A percentile compares a stretch with the other conserved stretches of the same genome.
These are phyloP conservation scores for Nemopilema nomurai DNA, from an alignment of 30 jellyfish, hydroid and myxozoan genomes.

Conservation along the genomic window DNA sequence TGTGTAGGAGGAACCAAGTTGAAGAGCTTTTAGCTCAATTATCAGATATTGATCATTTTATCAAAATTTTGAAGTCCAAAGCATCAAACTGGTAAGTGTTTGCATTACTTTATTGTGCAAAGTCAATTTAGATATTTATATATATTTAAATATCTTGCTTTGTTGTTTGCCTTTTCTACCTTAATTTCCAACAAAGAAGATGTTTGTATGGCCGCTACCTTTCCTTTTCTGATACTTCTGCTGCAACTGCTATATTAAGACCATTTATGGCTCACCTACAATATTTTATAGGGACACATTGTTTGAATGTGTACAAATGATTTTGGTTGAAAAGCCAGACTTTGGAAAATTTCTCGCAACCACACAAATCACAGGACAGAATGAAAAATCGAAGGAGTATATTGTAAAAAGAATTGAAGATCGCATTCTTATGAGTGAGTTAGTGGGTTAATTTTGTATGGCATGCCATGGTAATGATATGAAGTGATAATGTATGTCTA, in stretches of 20 bases:
- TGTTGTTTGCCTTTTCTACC: no score
- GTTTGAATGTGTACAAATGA: constrained; percentile 64
- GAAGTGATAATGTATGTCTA: no score
- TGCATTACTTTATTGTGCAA: no score
- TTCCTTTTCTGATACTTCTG: no score
- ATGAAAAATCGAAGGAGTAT: not conserved
- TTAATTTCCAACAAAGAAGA: no score
- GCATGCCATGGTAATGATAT: no score
- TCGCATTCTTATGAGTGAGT: constrained; percentile 45
- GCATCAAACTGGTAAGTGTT: constrained; percentile 38
- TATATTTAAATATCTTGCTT: no score
- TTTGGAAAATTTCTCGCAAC: constrained; percentile 72
- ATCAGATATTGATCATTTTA: constrained; percentile 48
- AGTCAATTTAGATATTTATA: no score
- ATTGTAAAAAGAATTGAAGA: constrained; percentile 12
- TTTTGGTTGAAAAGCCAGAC: constrained; percentile 37
- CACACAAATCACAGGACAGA: constrained; percentile 2
- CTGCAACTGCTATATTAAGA: no score
- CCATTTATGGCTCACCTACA: constrained; percentile 3
- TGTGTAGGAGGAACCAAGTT: constrained; percentile 6
- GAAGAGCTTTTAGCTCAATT: constrained; percentile 19
- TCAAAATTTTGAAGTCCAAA: constrained; percentile 33
- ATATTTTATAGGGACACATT: constrained; percentile 55
- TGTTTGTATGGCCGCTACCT: no score
- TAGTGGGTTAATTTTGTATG: no score